Evolutionary conservation across 2,888 invertebrate species (phyloP).

Genomic region (Palloptera scutellata): DNA sequence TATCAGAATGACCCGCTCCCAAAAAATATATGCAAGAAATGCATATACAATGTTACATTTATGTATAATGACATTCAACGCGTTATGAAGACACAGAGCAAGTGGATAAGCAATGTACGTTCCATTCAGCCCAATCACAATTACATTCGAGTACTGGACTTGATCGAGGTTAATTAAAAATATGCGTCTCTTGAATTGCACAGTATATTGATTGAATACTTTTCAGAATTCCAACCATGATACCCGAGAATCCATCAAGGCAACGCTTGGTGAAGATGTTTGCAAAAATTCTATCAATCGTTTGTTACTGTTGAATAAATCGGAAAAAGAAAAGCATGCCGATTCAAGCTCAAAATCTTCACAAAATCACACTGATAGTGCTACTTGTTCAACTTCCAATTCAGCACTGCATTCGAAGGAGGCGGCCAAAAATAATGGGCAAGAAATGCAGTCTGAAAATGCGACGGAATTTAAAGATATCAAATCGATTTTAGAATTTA

Average conservation of each 20-base stretch:
- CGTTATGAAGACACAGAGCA: slow-evolving; percentile 45
- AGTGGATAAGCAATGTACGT: slow-evolving; percentile 50
- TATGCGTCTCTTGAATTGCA: neutral
- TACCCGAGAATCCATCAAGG: slow-evolving; percentile 36
- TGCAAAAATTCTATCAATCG: slow-evolving; percentile 18
- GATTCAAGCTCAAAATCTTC: too few species aligned
- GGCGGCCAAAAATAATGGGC: neutral
- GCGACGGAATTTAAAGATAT: slow-evolving; percentile 39
- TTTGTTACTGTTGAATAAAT: slow-evolving; percentile 21
- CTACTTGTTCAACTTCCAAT: slow-evolving; percentile 7
- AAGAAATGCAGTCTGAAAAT: slow-evolving; percentile 3
- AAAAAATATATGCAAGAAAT: slow-evolving; percentile 52
- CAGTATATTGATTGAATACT: neutral
- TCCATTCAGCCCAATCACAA: slow-evolving; percentile 48
- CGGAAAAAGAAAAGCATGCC: slow-evolving; percentile 23
- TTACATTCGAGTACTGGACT: slow-evolving; percentile 49
- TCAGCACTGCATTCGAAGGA: neutral
- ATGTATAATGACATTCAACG: slow-evolving; percentile 49
- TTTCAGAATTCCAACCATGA: slow-evolving; percentile 34
- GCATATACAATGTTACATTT: slow-evolving; percentile 42
- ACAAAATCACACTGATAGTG: too few species aligned
- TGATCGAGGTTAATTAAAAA: slow-evolving; percentile 45
- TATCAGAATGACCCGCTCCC: slow-evolving; percentile 54
- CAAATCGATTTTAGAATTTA: slow-evolving; percentile 46
- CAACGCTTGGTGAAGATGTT: slow-evolving; percentile 34